These are phyloP conservation scores for Apodemia zela DNA, from an alignment of 2,888 invertebrate species.

Conservation along the genomic window DNA sequence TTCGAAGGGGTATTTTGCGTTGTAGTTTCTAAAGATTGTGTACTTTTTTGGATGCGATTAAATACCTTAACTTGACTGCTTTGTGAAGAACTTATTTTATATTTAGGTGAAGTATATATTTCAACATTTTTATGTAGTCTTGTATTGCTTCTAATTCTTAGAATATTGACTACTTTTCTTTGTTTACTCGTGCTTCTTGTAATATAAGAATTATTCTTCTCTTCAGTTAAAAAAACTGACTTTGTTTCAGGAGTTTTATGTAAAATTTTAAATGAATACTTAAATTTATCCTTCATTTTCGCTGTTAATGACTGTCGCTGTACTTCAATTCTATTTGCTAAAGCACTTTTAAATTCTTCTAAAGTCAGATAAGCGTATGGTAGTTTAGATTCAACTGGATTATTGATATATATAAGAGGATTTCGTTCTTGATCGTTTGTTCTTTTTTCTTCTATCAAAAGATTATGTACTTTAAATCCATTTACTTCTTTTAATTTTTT, in stretches of 20 bases:
- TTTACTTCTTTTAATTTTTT: slow-evolving; percentile 58
- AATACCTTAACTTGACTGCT: not conserved
- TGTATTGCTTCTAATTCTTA: not conserved
- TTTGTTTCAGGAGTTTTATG: not conserved
- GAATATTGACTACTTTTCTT: not conserved
- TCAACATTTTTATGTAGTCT: not conserved
- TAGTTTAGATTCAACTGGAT: slow-evolving; percentile 61
- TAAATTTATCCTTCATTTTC: slow-evolving; percentile 13
- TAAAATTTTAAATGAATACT: not conserved
- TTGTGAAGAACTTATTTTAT: not conserved
- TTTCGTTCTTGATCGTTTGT: slow-evolving; percentile 26
- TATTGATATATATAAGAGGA: slow-evolving; percentile 57
- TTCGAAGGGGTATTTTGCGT: not conserved
- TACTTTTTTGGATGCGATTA: not conserved
- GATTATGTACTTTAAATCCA: slow-evolving; percentile 59
- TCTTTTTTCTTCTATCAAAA: slow-evolving; percentile 41
- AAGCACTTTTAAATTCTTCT: slow-evolving; percentile 51
- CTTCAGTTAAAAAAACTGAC: not conserved
- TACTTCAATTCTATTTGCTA: slow-evolving; percentile 38
- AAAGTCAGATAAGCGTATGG: slow-evolving; percentile 52
- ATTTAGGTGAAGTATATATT: not conserved
- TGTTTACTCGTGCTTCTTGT: not conserved
- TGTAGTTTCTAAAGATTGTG: not conserved
- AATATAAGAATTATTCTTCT: not conserved
- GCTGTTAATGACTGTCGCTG: slow-evolving; percentile 34